Conservation (phyloP, 2,888 invertebrate genomes). For the Pandemis cinnamomeana region DNA sequence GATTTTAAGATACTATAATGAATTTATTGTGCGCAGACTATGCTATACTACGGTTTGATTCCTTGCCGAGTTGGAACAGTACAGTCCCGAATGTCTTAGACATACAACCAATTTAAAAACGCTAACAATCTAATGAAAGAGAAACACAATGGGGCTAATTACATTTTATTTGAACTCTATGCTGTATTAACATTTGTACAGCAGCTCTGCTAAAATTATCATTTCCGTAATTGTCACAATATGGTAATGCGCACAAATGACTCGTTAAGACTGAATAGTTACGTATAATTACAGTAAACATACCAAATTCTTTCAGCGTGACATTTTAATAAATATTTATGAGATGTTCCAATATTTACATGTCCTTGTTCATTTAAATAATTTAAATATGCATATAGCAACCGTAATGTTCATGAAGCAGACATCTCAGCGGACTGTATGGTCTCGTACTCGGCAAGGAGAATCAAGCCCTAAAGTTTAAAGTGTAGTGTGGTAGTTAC, state of each 20-base stretch:
- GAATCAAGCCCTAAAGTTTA: constrained; percentile 3
- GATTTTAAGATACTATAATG: constrained; percentile 39
- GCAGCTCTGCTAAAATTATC: too few relatives aligned
- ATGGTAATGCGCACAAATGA: neutral
- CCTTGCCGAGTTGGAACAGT: neutral
- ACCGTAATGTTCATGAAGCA: too few relatives aligned
- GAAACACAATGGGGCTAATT: too few relatives aligned
- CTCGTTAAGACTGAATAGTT: neutral
- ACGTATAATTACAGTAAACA: too few relatives aligned
- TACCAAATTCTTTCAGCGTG: too few relatives aligned
- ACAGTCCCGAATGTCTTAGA: neutral
- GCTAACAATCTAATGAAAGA: too few relatives aligned
- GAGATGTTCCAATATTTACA: too few relatives aligned
- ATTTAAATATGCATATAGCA: neutral
- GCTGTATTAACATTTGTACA: too few relatives aligned
- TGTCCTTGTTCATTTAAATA: neutral
- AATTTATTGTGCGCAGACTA: constrained; percentile 26
- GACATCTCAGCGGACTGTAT: neutral
- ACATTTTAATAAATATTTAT: too few relatives aligned
- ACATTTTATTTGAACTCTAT: too few relatives aligned
- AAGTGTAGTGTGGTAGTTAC: constrained; percentile 68
- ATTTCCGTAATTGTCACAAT: too few relatives aligned
- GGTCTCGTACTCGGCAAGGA: neutral
- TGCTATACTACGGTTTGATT: constrained; percentile 9
- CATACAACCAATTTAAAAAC: too few relatives aligned